phyloP scores from a whole-genome alignment of 30 jellyfish, hydroid and myxozoan species.

The Aurelia sp. region DNA sequence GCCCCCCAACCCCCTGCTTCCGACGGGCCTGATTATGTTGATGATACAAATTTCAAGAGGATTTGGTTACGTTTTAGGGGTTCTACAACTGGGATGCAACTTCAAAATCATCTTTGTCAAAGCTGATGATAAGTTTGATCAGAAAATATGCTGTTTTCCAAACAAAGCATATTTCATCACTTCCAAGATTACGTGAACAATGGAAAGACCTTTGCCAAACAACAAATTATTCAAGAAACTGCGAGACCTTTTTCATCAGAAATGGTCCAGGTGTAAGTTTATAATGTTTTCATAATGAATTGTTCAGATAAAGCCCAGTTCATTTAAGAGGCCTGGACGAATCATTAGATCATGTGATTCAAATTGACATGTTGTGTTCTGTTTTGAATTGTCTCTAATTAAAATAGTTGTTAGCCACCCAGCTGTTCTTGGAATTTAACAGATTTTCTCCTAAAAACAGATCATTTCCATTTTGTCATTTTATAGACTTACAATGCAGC shows the following conservation, averaged over 20 bases:
- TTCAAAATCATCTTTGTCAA: conserved; percentile 31
- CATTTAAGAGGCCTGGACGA: background rate
- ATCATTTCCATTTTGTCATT: background rate
- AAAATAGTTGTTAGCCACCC: too few species aligned
- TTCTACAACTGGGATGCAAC: conserved; percentile 60
- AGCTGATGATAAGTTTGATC: conserved; percentile 22
- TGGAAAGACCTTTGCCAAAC: conserved; percentile 59
- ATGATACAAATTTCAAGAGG: too few species aligned
- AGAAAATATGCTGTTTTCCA: conserved; percentile 27
- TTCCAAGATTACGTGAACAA: conserved; percentile 50
- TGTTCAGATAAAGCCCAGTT: too few species aligned
- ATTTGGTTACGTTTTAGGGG: conserved; percentile 52
- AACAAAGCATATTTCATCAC: conserved; percentile 8
- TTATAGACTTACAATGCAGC: conserved; percentile 61
- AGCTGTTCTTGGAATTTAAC: too few species aligned
- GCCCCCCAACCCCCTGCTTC: too few species aligned
- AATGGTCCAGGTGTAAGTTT: conserved; percentile 75
- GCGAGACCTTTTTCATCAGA: conserved; percentile 38
- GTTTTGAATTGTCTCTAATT: too few species aligned
- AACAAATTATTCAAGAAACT: conserved; percentile 28
- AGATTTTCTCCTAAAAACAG: too few species aligned
- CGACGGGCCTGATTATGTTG: too few species aligned
- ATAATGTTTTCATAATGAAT: background rate
- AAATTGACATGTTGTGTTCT: too few species aligned
- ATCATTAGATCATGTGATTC: background rate